Base-by-base conservation (phyloP, 2,888 invertebrate species). In the Clepsis dumicolana region DNA sequence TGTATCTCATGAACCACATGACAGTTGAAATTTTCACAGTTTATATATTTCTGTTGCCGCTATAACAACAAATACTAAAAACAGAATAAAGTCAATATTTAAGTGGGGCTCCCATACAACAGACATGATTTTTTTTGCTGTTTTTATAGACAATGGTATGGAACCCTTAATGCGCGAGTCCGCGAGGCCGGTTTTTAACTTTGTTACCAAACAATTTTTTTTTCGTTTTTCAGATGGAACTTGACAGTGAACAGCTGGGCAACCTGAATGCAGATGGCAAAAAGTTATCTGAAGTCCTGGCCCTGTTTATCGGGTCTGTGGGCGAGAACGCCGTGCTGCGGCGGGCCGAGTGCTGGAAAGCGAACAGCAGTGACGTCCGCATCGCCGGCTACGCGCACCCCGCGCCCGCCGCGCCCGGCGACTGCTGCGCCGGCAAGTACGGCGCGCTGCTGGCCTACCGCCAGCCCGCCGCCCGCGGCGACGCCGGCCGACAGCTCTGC, bases 291-390 rank as follows among this genome's bases (percentile, higher is more conserved):
- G 98, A 99, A 90, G 94, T 96, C 75, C 90, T 98, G 64, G 98
- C 98, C 0, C 86, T 98, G 68, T 94, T 96, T 64, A 98, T 99
- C 77, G 98, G 98, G 3, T 95, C 94, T 64, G 94, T 99, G 4
- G 98, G 99, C 0, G 99, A 99, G 90, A 99, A 99, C 89, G 97
- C 99, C 50, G 91, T 95, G 1, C 88, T 98, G 7, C 94, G 96
- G 63, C 94, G 98, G 70, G 98, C 97, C 0, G 93, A 97, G 44
- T 96, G 96, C 82, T 95, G 97, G 86, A 96, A 95, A 83, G 94
- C 95, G 0, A 93, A 93, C 71, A 79, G 67, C 56, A 83, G 83
- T 27, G 91, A 91, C 70, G 85, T 93, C 1, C 89, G 87, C 74
- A 90, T 98, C 16, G 89, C 95, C 67, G 97, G 96, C 32, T 97